phyloP scores from a whole-genome alignment of 2,113 vertebrate genomes.

The Amia ocellicauda region DNA sequence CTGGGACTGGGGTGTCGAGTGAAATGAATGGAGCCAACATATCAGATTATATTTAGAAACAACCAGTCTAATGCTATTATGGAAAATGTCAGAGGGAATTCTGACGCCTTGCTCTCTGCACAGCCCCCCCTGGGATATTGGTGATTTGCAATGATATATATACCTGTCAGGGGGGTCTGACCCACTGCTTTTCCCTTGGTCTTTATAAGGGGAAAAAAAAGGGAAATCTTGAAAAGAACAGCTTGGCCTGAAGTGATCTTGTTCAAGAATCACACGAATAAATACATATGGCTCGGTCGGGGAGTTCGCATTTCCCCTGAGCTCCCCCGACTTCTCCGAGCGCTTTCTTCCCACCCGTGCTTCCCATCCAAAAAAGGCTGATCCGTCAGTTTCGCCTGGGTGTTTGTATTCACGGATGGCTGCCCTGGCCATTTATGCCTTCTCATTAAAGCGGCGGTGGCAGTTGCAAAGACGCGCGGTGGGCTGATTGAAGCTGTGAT shows the following conservation, averaged over 20 bases:
- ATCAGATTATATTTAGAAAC: constrained; percentile 2
- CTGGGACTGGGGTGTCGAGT: too few relatives aligned
- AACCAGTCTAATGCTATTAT: constrained; percentile 8
- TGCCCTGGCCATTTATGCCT: not conserved
- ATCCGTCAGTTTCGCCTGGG: not conserved
- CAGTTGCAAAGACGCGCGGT: not conserved
- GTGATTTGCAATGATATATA: constrained; percentile 15
- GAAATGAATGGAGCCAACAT: too few relatives aligned
- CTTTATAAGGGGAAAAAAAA: not conserved
- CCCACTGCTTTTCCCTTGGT: not conserved
- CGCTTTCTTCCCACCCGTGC: not conserved
- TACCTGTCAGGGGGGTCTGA: constrained; percentile 1
- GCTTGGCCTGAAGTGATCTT: not conserved
- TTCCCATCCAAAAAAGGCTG: constrained; percentile 1
- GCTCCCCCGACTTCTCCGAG: not conserved
- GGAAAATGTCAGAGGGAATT: constrained; percentile 7
- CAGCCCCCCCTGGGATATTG: constrained; percentile 4
- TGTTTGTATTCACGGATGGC: not conserved
- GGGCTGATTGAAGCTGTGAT: not conserved
- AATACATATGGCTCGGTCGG: too few relatives aligned
- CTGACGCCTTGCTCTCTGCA: not conserved
- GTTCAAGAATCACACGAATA: too few relatives aligned
- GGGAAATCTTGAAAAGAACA: not conserved
- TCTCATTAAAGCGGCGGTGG: constrained; percentile 5
- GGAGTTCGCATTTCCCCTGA: not conserved